phyloP scores from a whole-genome alignment of 1,140 invertebrate species.

The Scaptomyza graminum region DNA sequence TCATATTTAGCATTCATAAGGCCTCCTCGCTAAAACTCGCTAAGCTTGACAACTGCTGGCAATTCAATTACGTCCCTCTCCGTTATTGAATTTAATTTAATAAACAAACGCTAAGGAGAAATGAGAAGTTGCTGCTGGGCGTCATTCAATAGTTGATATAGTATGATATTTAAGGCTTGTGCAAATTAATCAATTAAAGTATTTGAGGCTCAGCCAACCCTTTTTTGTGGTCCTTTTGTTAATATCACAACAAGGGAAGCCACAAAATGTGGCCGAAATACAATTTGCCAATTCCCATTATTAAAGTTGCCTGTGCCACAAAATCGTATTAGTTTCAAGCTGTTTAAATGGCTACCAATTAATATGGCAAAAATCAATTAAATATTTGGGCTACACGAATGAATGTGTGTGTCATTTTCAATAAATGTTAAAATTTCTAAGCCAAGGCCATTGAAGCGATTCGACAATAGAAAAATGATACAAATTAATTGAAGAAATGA shows the following conservation, averaged over 20 bases:
- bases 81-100: slow-evolving; percentile 5
- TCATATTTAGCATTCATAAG: slow-evolving; percentile 45
- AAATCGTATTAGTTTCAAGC: slow-evolving; percentile 12
- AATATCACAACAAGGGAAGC: not conserved
- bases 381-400: not conserved
- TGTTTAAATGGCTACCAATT: slow-evolving; percentile 41
- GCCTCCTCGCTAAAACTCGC: slow-evolving; percentile 24
- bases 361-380: slow-evolving; percentile 38
- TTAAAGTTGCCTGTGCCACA: not conserved
- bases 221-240: not conserved
- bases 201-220: not conserved
- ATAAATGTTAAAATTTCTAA: slow-evolving; percentile 38
- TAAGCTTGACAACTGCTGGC: slow-evolving; percentile 12
- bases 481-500: slow-evolving; percentile 9
- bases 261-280: not conserved
- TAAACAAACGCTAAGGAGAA: not conserved
- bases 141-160: not conserved
- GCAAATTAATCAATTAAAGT: not conserved
- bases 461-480: slow-evolving; percentile 30
- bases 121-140: not conserved
- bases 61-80: slow-evolving; percentile 26
- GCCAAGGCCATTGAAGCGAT: slow-evolving; percentile 47
- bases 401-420: slow-evolving; percentile 4
- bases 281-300: slow-evolving; percentile 8
- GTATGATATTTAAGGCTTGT: not conserved